Base-by-base conservation (phyloP, 1,140 invertebrate species). In the Ditylenchus dipsaci region DNA sequence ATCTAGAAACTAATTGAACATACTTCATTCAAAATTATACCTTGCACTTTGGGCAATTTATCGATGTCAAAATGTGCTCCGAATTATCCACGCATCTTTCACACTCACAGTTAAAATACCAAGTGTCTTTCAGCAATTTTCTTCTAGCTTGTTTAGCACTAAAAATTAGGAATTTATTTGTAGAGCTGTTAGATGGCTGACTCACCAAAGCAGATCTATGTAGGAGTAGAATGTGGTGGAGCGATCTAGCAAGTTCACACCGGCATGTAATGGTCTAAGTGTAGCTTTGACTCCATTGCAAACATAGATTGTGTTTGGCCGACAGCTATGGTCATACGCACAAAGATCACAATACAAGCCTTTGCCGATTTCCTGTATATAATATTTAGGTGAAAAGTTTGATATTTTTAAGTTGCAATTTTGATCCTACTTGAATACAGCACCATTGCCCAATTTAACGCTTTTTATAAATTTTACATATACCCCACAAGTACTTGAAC, bases 331-430 rank as follows among this genome's bases (percentile, higher is more conserved):
- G 65, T 81, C 81, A 43, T 82, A 82, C 0, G 76, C 69, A 66
- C 80, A 83, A 1, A 82, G 65, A 67, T 82, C 80, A 47, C 83
- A 65, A 62, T 83, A 82, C 3, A 82, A 67, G n/a, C 80, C 80
- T 58, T 81, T 81, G 59, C 79, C 79, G 63, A 81, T 83, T 79
- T 81, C 79, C 68, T 82, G 59, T 15, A 38, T 45, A 49, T 29
- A 21, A 23, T 29, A n/a, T 65, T 9, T 17, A 21, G 49, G 15
- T 33, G 19, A n/a, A n/a, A n/a, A 70, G 38, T 76, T 53, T 57
- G 63, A 61, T 13, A 26, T 29, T 63, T 47, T 23, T 23, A 47
- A 62, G 19, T 70, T 59, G 27, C 62, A 19, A 60, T 64, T 70
- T n/a, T n/a, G n/a, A n/a, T n/a, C n/a, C n/a, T n/a, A n/a, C n/a